These are phyloP conservation scores for Astreopora myriophthalma DNA, from an alignment of 64 coral and sea anemone species.

Conservation along the genomic window DNA sequence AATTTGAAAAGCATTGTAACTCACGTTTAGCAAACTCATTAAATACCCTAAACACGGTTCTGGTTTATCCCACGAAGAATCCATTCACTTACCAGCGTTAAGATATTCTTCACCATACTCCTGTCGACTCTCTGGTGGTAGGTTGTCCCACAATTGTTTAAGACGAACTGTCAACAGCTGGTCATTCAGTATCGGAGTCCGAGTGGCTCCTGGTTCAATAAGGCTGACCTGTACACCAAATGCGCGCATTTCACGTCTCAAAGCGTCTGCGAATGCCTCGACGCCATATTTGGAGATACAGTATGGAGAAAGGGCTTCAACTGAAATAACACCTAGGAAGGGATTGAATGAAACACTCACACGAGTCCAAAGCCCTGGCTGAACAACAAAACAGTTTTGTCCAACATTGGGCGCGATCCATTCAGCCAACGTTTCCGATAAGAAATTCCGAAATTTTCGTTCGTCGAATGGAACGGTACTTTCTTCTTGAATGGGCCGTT, in stretches of 20 bases:
- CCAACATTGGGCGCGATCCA: too few species aligned
- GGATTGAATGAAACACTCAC: neutral
- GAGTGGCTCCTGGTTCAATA: conserved; percentile 34
- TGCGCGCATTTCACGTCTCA: conserved; percentile 52
- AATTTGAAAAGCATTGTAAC: too few species aligned
- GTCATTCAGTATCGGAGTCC: neutral
- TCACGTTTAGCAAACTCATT: too few species aligned
- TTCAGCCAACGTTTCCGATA: too few species aligned
- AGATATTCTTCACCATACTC: conserved; percentile 30
- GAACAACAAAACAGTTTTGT: too few species aligned
- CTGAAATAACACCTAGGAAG: conserved; percentile 7
- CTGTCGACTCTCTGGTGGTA: neutral
- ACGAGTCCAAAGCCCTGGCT: too few species aligned
- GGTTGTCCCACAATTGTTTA: conserved; percentile 20
- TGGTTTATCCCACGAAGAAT: neutral
- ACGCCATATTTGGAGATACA: conserved; percentile 69
- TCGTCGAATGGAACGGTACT: too few species aligned
- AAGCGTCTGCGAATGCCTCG: conserved; percentile 65
- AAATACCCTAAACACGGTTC: too few species aligned
- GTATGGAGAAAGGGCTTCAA: conserved; percentile 31
- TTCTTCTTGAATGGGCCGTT: too few species aligned
- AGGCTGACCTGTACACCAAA: conserved; percentile 45
- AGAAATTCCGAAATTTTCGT: too few species aligned
- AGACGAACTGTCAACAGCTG: neutral
- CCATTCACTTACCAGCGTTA: neutral